Evolutionary conservation across 1,140 invertebrate genomes (phyloP), one percentile per base, ranked within the genome.

Genomic region (Andrena cerasifolii): DNA sequence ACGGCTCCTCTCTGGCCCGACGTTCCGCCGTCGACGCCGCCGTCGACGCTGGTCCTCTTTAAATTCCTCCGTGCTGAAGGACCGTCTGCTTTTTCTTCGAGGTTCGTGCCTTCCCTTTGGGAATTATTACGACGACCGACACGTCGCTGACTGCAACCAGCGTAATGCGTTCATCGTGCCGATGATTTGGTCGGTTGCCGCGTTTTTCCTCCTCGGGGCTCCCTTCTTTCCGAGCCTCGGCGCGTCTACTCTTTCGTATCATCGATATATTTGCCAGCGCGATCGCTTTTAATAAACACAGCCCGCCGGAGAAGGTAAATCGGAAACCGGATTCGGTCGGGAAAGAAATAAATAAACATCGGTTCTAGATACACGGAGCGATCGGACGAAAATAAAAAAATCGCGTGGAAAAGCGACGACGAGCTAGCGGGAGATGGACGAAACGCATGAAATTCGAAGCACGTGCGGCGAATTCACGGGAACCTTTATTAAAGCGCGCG

Each of bases 21-120:
- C 65, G 71, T 14, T 62, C 40, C 53, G 63, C 40, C 62, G 61
- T 53, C 40, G 43, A 26, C 56, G 24, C 2, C 26, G 56, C 24
- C 56, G 74, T 53, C 71, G 73, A 61, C 51, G 43, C 28, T 36
- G 59, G 53, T 54, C 49, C 72, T 67, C 72, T 79, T 84, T 70
- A 84, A 84, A 84, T 84, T 84, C 73, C 70, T 85, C 77, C 82
- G 71, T 78, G 82, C 82, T 56, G 82, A 84, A 85, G 82, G 56
- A 56, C 78, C 61, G 72, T 61, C 82, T 80, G 82, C 78, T 73
- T 84, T 84, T 84, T 70, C 83, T 84, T 85, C 78, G 82, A 80
- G 72, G 70, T 70, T 73, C 78, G 53, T 84, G 75, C 67, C 59
- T 76, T n/a, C 62, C 72, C 63, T 70, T 75, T 78, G 66, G 73